A percentile compares a stretch with the other conserved stretches of the same genome.
These are phyloP conservation scores for Lepidochrysops patricia DNA, from an alignment of 2,888 invertebrate species.

Conservation along the genomic window DNA sequence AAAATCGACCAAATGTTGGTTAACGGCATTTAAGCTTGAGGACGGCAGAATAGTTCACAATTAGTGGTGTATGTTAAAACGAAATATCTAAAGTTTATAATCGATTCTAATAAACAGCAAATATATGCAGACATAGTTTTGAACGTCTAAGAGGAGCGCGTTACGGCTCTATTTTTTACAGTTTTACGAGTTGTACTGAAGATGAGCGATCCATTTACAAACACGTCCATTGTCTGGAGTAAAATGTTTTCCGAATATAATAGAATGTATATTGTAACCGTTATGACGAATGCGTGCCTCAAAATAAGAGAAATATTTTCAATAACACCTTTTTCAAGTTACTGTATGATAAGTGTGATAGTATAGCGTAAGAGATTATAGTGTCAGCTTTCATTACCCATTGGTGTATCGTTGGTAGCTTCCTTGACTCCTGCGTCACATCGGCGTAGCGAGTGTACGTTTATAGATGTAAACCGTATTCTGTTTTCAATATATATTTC, in stretches of 20 bases:
- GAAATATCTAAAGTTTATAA: constrained; percentile 41
- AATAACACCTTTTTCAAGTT: constrained; percentile 41
- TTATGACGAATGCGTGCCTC: constrained; percentile 60
- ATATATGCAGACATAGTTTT: constrained; percentile 51
- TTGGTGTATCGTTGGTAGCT: constrained; percentile 5
- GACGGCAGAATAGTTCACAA: constrained; percentile 43
- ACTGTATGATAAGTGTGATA: constrained; percentile 24
- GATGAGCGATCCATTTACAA: constrained; percentile 43
- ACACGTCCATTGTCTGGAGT: constrained; percentile 57
- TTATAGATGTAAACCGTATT: constrained; percentile 5
- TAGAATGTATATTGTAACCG: constrained; percentile 42
- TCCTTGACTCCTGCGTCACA: constrained; percentile 1
- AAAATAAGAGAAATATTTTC: constrained; percentile 57
- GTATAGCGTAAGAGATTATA: constrained; percentile 17
- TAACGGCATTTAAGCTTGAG: too few species aligned
- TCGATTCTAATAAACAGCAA: constrained; percentile 53
- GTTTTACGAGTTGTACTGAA: constrained; percentile 52
- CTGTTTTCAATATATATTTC: constrained; percentile 4
- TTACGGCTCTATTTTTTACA: constrained; percentile 67
- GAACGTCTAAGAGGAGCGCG: constrained; percentile 41
- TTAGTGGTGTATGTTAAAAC: constrained; percentile 41
- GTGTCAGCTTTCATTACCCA: constrained; percentile 17
- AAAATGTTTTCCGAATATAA: constrained; percentile 40
- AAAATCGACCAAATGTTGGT: too few species aligned
- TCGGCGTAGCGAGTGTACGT: constrained; percentile 3